Evolutionary conservation across 2,888 invertebrate genomes (phyloP).

Genomic region (Rutpela maculata): DNA sequence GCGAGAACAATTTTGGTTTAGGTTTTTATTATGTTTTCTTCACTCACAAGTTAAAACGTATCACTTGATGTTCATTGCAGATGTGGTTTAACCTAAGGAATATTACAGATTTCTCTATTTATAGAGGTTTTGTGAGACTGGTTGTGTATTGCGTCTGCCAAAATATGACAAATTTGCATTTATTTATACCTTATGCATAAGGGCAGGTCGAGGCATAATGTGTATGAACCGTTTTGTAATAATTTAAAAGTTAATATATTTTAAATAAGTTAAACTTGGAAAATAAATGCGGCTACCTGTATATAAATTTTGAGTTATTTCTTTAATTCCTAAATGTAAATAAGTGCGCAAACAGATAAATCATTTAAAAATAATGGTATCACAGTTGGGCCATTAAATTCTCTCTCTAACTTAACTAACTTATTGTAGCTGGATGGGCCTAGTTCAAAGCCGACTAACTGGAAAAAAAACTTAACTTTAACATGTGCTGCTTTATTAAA

Average conservation of each 20-base stretch:
- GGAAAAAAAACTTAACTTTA: too few species aligned
- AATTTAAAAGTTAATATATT: slow-evolving; percentile 14
- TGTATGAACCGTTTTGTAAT: slow-evolving; percentile 28
- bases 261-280: slow-evolving; percentile 3
- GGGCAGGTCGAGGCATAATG: slow-evolving; percentile 29
- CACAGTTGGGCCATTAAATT: too few species aligned
- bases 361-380: too few species aligned
- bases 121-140: slow-evolving; percentile 65
- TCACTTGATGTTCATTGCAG: slow-evolving; percentile 21
- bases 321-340: background rate
- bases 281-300: slow-evolving; percentile 8
- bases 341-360: too few species aligned
- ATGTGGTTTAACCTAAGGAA: slow-evolving; percentile 32
- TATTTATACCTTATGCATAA: slow-evolving; percentile 1
- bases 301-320: slow-evolving; percentile 5
- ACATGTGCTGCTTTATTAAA: too few species aligned
- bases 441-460: too few species aligned
- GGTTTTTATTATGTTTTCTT: slow-evolving; percentile 35
- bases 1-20: slow-evolving; percentile 27
- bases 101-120: slow-evolving; percentile 46
- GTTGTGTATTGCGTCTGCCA: slow-evolving; percentile 58
- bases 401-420: too few species aligned
- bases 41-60: slow-evolving; percentile 13
- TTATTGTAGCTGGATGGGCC: too few species aligned
- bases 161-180: slow-evolving; percentile 34